Conservation (phyloP, 1,140 invertebrate genomes). For the Drosophila suzukii region DNA sequence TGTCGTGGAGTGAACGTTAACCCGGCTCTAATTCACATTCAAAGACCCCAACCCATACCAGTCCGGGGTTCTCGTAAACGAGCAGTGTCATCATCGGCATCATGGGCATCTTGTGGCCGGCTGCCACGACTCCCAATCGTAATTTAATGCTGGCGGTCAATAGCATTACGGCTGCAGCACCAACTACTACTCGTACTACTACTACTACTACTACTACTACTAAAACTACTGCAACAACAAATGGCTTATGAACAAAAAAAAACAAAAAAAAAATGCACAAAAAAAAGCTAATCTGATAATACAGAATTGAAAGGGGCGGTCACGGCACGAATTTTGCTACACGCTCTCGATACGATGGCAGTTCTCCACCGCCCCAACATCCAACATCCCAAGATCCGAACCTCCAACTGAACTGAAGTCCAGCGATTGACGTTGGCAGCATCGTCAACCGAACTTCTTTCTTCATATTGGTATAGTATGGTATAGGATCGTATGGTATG, state of each 20-base stretch:
- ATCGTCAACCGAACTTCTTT: conserved; percentile 24
- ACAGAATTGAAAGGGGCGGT: conserved; percentile 81
- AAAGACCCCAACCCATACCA: conserved; percentile 10
- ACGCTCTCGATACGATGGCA: conserved; percentile 65
- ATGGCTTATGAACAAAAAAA: conserved; percentile 53
- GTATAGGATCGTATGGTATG: neutral
- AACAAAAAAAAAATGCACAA: neutral
- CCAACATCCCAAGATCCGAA: conserved; percentile 8
- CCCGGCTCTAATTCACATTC: conserved; percentile 20
- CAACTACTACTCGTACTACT: conserved; percentile 5
- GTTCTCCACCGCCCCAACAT: conserved; percentile 31
- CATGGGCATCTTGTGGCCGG: conserved; percentile 34
- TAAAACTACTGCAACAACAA: conserved; percentile 44
- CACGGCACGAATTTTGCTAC: conserved; percentile 78
- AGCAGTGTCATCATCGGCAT: conserved; percentile 49
- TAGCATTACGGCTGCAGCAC: conserved; percentile 50
- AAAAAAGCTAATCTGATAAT: conserved; percentile 81
- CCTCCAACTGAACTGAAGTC: conserved; percentile 25
- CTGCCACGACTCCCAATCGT: conserved; percentile 51
- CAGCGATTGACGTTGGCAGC: conserved; percentile 63
- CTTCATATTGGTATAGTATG: conserved; percentile 43
- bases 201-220: conserved; percentile 25
- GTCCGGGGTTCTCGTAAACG: conserved; percentile 22
- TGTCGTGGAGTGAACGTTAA: conserved; percentile 18
- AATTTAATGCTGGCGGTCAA: conserved; percentile 76